These are phyloP conservation scores for Odontocolon sp. DNA, from an alignment of 2,888 invertebrate genomes.

Conservation along the genomic window DNA sequence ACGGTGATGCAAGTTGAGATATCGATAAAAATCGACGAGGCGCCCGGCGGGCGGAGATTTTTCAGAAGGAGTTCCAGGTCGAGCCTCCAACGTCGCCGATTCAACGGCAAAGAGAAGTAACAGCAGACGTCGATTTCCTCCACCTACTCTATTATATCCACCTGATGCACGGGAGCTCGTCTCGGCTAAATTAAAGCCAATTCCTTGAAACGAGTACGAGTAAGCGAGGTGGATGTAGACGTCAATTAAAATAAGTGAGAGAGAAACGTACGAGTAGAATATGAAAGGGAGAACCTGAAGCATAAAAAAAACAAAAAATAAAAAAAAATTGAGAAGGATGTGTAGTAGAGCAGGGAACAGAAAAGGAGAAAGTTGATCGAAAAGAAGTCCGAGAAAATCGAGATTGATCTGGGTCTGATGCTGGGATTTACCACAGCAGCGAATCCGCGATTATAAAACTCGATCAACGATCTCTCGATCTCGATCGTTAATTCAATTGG, in stretches of 20 bases:
- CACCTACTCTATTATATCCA: slow-evolving; percentile 62
- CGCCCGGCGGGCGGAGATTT: slow-evolving; percentile 48
- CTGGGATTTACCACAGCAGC: not conserved
- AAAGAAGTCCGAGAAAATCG: slow-evolving; percentile 36
- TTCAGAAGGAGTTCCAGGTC: slow-evolving; percentile 41
- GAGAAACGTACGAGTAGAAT: not conserved
- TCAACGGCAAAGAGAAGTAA: too few species aligned
- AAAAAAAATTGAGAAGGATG: not conserved
- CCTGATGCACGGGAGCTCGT: slow-evolving; percentile 57
- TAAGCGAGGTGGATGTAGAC: not conserved
- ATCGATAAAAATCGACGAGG: slow-evolving; percentile 63
- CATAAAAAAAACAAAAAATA: slow-evolving; percentile 17
- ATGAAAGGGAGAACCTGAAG: not conserved
- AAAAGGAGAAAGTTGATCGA: slow-evolving; percentile 45
- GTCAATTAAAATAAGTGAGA: slow-evolving; percentile 51
- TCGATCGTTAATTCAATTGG: slow-evolving; percentile 22
- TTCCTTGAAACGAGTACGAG: not conserved
- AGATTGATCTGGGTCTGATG: slow-evolving; percentile 13
- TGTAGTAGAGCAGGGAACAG: too few species aligned
- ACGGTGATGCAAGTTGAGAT: slow-evolving; percentile 31
- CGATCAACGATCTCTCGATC: slow-evolving; percentile 28
- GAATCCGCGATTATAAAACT: slow-evolving; percentile 37
- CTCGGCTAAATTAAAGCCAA: slow-evolving; percentile 60
- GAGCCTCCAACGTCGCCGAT: too few species aligned
- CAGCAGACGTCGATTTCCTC: too few species aligned